A percentile compares a stretch with the other conserved stretches of the same genome.
These are phyloP conservation scores for Saxicola maurus DNA, from an alignment of 2,797 vertebrate genomes.

Conservation along the genomic window DNA sequence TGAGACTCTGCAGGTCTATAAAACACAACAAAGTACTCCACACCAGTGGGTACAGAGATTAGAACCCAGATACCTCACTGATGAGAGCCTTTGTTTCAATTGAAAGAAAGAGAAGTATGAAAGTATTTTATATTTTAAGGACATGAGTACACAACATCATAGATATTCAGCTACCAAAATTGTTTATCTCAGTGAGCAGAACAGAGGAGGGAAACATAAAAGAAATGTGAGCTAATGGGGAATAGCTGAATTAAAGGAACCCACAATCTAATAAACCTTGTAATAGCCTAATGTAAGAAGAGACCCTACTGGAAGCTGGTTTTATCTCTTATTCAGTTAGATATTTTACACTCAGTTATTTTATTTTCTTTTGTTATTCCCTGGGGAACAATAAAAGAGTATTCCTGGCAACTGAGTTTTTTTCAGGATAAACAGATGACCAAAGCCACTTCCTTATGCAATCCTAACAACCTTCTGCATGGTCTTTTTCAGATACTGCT, in stretches of 20 bases:
- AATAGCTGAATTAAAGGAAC: not conserved
- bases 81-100: not conserved
- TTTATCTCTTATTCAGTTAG: not conserved
- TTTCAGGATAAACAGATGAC: not conserved
- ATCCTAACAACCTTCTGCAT: not conserved
- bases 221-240: not conserved
- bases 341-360: not conserved
- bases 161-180: not conserved
- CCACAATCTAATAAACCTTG: fast-evolving
- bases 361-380: not conserved
- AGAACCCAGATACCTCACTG: not conserved
- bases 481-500: not conserved
- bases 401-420: not conserved
- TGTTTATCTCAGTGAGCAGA: not conserved
- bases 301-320: not conserved
- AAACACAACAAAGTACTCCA: not conserved
- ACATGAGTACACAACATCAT: not conserved
- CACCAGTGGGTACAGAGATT: not conserved
- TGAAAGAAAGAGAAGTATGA: not conserved
- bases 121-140: not conserved
- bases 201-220: not conserved
- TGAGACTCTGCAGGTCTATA: not conserved
- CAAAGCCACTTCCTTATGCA: not conserved
- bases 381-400: not conserved
- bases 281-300: not conserved